Evolutionary conservation across 2,113 vertebrate genomes (phyloP), one percentile per base, ranked within the genome.

Genomic region (Loxodonta africana): DNA sequence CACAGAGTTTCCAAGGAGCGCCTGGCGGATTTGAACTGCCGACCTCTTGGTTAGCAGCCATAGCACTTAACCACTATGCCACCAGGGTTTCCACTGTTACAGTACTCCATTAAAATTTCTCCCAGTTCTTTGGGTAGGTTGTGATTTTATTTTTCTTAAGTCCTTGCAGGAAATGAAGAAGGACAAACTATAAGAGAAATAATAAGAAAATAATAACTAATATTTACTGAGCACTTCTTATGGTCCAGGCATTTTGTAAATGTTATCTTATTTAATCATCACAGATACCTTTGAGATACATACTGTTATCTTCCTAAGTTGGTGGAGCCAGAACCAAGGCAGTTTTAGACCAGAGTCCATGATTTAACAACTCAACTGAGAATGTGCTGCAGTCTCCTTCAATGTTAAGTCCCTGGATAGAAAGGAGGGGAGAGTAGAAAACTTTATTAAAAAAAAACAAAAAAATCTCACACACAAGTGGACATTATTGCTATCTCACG

Each of bases 61-160:
- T 8, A 57, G 53, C 53, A 12, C 53, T 57, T 57, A 57, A 15
- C 53, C 11, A 57, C 53, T 57, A 12, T 57, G 53, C 53, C 15
- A 17, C 53, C 53, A 12, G 53, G 53, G 53, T 12, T 57, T 12
- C 53, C 91, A 25, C 23, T 48, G 60, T n/a, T 57, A 53, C 0
- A 71, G 15, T 25, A 53, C 14, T 28, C 25, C 18, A 9, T 37
- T 73, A n/a, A 1, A 60, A 90, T 77, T 89, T 77, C 46, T 77
- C 33, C 73, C 14, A 73, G 30, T 74, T 60, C 67, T 95, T 97
- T 96, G 60, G 33, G 15, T 69, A 77, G 37, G 12, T 5, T 86
- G 4, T 60, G 8, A 65, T 94, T 94, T 91, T 57, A 25, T 69
- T 95, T 83, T 94, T 74, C 46, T 84, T 63, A 84, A 82, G 30